These are phyloP conservation scores for Fistularia tabacaria DNA, from an alignment of 2,797 vertebrate species.

Conservation along the genomic window DNA sequence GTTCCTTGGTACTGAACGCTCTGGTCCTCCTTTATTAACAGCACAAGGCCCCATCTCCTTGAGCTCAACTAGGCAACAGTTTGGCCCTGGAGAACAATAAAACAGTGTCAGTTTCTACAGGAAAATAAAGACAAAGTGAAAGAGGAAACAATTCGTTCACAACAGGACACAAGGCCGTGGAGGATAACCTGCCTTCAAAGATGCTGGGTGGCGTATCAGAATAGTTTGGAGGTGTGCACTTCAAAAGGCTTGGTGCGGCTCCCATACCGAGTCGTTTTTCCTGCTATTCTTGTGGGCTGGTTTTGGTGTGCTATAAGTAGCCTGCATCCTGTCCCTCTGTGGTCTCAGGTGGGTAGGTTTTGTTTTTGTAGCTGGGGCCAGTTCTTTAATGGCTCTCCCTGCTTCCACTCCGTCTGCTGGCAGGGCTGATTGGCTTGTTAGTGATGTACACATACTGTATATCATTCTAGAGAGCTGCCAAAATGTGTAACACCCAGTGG, in stretches of 20 bases:
- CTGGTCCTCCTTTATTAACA: conserved; percentile 26
- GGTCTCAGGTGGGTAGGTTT: conserved; percentile 94
- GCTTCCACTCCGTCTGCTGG: conserved; percentile 72
- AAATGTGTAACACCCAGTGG: not conserved
- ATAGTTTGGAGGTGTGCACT: conserved; percentile 93
- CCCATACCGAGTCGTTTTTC: conserved; percentile 82
- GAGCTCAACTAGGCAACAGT: conserved; percentile 30
- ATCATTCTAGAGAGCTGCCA: conserved; percentile 53
- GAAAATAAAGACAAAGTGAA: conserved; percentile 84
- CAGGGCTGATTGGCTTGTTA: conserved; percentile 80
- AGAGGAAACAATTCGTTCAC: conserved; percentile 96
- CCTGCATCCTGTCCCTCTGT: conserved; percentile 94
- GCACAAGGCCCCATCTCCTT: conserved; percentile 3
- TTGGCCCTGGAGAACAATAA: conserved; percentile 72
- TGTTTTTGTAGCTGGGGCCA: conserved; percentile 86
- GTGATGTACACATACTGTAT: conserved; percentile 63
- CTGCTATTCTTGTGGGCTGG: conserved; percentile 96
- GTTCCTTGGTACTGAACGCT: conserved; percentile 26
- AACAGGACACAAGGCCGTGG: conserved; percentile 83
- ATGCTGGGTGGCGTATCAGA: conserved; percentile 82
- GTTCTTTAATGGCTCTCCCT: conserved; percentile 72
- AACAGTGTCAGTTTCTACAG: conserved; percentile 84
- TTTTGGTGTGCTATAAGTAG: conserved; percentile 95
- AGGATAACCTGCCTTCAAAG: conserved; percentile 98
- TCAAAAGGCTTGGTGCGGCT: conserved; percentile 83